These are phyloP conservation scores for Papilio gigon DNA, from an alignment of 2,888 invertebrate genomes.

Conservation along the genomic window DNA sequence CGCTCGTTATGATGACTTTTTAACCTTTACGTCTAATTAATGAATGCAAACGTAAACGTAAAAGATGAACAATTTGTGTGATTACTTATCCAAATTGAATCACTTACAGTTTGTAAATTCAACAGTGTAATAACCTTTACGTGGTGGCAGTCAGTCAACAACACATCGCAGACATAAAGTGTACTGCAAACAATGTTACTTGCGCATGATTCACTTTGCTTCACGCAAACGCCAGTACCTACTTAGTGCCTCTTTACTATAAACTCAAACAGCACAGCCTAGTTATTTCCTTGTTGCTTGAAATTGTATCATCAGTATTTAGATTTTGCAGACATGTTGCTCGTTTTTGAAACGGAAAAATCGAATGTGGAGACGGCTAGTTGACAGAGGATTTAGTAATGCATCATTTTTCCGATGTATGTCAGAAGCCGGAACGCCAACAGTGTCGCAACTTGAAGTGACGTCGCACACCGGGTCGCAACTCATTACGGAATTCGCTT, in stretches of 20 bases:
- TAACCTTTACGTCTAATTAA: too few species aligned
- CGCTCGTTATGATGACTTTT: slow-evolving; percentile 9
- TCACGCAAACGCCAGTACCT: neutral
- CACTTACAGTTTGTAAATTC: neutral
- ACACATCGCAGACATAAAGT: neutral
- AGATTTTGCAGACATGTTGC: neutral
- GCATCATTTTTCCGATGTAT: neutral
- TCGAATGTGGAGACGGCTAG: neutral
- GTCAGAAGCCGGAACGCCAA: neutral
- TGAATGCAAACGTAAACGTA: too few species aligned
- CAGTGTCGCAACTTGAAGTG: slow-evolving; percentile 26
- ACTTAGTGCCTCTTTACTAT: neutral
- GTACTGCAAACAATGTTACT: slow-evolving; percentile 17
- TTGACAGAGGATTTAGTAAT: neutral
- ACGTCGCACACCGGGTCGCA: slow-evolving; percentile 18
- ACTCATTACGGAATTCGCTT: slow-evolving; percentile 30
- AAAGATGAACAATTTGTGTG: neutral
- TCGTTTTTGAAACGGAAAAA: neutral
- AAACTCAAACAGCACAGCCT: neutral
- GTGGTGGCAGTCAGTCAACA: neutral
- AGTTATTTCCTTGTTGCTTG: neutral
- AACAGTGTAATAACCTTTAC: too few species aligned
- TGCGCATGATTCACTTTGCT: slow-evolving; percentile 14
- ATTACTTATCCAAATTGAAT: neutral
- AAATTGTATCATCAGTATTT: neutral